Evolutionary conservation across 2,888 invertebrate genomes (phyloP).

Genomic region (Thecophora atra): DNA sequence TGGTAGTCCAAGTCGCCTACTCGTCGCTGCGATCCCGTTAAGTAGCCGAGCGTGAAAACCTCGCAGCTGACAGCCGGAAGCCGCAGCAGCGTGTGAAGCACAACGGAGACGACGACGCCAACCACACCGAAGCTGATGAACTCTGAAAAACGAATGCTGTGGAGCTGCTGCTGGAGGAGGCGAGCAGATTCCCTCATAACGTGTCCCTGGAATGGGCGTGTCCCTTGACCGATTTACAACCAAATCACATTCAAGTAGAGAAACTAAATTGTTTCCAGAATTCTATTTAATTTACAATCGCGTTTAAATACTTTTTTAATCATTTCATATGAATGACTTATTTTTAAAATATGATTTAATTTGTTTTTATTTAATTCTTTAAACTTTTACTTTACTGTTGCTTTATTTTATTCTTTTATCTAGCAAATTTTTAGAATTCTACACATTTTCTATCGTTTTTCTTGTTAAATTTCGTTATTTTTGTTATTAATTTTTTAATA

Average conservation of each 20-base stretch:
- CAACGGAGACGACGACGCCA: constrained; percentile 3
- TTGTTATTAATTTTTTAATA: too few relatives aligned
- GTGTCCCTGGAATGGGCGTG: too few relatives aligned
- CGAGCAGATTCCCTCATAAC: constrained; percentile 49
- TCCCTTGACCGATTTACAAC: too few relatives aligned
- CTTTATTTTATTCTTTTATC: not conserved
- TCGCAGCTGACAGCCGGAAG: constrained; percentile 64
- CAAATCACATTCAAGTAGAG: too few relatives aligned
- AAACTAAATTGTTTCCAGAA: too few relatives aligned
- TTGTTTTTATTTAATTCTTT: not conserved
- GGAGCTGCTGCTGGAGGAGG: constrained; percentile 14
- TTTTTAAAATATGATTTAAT: too few relatives aligned
- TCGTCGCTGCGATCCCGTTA: constrained; percentile 84
- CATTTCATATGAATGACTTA: too few relatives aligned
- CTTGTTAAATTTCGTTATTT: too few relatives aligned
- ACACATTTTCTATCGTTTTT: not conserved
- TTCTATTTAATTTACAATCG: too few relatives aligned
- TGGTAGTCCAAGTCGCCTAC: constrained; percentile 82
- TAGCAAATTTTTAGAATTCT: not conserved
- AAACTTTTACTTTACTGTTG: too few relatives aligned
- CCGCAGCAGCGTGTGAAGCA: constrained; percentile 26
- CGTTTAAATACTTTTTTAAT: too few relatives aligned
- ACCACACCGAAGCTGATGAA: not conserved
- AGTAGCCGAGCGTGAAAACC: constrained; percentile 81
- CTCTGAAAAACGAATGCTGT: not conserved